Percentiles rank a stretch among this genome's conserved stretches.
Conservation (phyloP, 2,113 vertebrate genomes). For the Ardeotis arabs region DNA sequence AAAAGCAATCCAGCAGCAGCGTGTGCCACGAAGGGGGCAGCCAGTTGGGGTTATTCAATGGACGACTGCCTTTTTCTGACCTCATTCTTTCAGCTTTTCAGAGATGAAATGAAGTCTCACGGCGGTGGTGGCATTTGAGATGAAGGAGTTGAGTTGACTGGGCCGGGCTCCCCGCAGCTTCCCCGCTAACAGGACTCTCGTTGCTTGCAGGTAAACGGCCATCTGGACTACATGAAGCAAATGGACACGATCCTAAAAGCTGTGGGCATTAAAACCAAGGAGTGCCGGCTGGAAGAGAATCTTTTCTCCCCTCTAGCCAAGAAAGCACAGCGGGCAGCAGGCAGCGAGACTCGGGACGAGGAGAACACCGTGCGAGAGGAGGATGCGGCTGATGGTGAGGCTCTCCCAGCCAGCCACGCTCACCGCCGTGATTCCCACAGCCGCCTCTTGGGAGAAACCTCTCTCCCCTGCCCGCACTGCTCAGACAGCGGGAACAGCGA, state of each 20-base stretch:
- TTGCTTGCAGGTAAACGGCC: slow-evolving; percentile 87
- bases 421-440: neutral
- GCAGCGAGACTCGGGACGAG: fast-evolving
- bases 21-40: neutral
- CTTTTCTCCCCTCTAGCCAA: slow-evolving; percentile 8
- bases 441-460: neutral
- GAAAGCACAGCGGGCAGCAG: neutral
- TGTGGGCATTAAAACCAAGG: slow-evolving; percentile 87
- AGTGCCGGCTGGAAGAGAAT: slow-evolving; percentile 63
- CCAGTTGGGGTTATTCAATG: neutral
- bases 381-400: neutral
- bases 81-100: neutral
- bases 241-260: slow-evolving; percentile 92
- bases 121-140: neutral
- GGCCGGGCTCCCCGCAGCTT: neutral
- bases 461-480: neutral
- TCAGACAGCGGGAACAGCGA: neutral
- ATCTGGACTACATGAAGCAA: slow-evolving; percentile 96
- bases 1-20: neutral
- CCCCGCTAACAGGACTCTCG: neutral
- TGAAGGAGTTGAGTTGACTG: neutral
- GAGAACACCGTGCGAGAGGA: neutral
- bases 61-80: neutral
- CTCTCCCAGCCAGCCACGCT: neutral
- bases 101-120: neutral